These are phyloP conservation scores for Drosophila seguyi DNA, from an alignment of 1,140 invertebrate species.

Conservation along the genomic window DNA sequence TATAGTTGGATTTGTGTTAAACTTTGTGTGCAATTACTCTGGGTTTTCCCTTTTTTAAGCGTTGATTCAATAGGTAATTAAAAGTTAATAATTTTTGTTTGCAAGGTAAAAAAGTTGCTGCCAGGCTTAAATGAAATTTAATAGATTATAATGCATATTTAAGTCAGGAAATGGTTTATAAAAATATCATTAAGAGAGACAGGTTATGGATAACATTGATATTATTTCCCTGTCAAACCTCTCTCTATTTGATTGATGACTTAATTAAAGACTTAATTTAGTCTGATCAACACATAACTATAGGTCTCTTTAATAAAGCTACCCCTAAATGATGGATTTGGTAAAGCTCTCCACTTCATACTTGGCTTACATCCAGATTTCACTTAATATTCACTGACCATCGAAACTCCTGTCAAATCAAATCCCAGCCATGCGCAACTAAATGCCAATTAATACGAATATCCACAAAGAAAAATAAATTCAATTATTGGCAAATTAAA, in stretches of 20 bases:
- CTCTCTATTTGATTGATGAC: background rate
- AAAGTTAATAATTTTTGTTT: background rate
- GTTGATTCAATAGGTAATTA: background rate
- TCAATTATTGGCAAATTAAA: slow-evolving; percentile 72
- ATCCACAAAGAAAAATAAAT: slow-evolving; percentile 50
- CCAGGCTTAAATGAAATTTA: background rate
- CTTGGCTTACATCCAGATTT: background rate
- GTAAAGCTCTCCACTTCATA: background rate
- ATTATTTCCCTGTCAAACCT: background rate
- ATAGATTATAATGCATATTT: background rate
- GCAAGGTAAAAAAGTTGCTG: background rate
- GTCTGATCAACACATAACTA: background rate
- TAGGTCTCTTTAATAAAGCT: background rate
- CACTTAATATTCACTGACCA: background rate
- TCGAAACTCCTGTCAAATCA: slow-evolving; percentile 13
- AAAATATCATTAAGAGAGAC: background rate
- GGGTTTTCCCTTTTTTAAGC: background rate
- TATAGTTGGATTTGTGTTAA: slow-evolving; percentile 22
- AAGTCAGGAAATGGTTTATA: too few relatives aligned
- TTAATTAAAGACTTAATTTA: background rate
- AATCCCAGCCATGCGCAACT: slow-evolving; percentile 3
- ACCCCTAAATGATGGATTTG: slow-evolving; percentile 5
- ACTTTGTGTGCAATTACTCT: slow-evolving; percentile 4
- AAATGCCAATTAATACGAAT: slow-evolving; percentile 54
- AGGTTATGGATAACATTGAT: too few relatives aligned